Base-by-base conservation (phyloP, 2,888 invertebrate genomes). In the Xestia sexstrigata region DNA sequence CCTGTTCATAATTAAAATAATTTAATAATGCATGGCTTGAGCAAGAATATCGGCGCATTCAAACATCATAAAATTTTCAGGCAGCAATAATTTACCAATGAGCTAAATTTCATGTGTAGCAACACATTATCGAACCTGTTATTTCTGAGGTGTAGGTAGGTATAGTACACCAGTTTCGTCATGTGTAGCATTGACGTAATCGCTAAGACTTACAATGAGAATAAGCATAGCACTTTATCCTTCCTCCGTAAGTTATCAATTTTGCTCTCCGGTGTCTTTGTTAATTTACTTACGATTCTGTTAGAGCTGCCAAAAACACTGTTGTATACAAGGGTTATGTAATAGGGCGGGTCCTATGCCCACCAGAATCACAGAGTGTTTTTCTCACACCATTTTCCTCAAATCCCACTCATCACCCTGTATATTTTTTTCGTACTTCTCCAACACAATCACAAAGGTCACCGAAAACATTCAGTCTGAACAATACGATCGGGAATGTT, bases 401-500 rank as follows among this genome's bases (percentile, higher is more conserved):
- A 66, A 42, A 65, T 26, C 9, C 15, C 15, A 20, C 17, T 30
- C 35, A 9, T 58, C 17, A 26, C 0, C 17, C 26, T 47, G 2
- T 65, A 47, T 68, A 68, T 60, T 60, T 17, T n/a, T 81, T 69
- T 66, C 20, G 47, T 42, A 68, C 20, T 30, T 70, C 13, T 70
- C 30, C 9, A 70, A 15, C 35, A 42, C 63, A 70, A 76, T 42
- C 78, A n/a, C 74, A 60, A 49, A 78, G 42, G 23, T 30, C 52
- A 71, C 58, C 80, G 67, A 30, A 70, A 20, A 42, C 13, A 69
- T 23, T 52, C 49, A 45, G 52, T 55, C 45, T 15, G 42, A 73
- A 73, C 66, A 84, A 84, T 63, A 65, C 47, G 26, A 73, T 76
- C 70, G 76, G 67, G 63, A 76, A 81, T 83, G 70, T 82, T 76